Percentiles rank a stretch among this genome's conserved stretches.
Conservation (phyloP, 2,113 vertebrate genomes). For the Progne subis region DNA sequence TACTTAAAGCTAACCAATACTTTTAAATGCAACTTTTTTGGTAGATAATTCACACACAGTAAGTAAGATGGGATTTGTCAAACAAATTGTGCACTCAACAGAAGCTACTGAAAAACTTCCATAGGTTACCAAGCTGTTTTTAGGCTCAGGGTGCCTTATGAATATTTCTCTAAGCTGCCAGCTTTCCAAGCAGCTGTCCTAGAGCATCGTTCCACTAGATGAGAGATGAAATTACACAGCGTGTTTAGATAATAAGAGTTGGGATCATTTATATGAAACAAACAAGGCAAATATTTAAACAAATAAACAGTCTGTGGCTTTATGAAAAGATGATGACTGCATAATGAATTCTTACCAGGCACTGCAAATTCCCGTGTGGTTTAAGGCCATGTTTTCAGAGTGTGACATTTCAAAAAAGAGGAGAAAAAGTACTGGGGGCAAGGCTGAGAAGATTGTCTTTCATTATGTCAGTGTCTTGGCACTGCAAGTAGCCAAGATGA, state of each 20-base stretch:
- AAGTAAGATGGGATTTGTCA: background rate
- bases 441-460: background rate
- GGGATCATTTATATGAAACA: background rate
- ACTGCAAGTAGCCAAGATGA: background rate
- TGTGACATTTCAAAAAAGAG: background rate
- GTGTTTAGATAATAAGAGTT: background rate
- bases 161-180: background rate
- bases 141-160: background rate
- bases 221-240: background rate
- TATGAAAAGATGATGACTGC: background rate
- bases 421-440: background rate
- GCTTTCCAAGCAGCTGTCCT: background rate
- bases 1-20: background rate
- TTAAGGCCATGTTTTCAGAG: background rate
- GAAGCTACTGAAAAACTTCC: background rate
- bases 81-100: background rate
- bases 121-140: background rate
- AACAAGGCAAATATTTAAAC: slow-evolving; percentile 19
- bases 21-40: background rate
- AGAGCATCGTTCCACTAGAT: background rate
- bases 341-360: background rate
- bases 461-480: fast-evolving
- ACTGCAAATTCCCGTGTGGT: background rate
- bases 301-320: background rate
- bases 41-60: background rate